Evolutionary conservation across 2,113 vertebrate genomes (phyloP).

Genomic region (Rhinoptilus africanus): DNA sequence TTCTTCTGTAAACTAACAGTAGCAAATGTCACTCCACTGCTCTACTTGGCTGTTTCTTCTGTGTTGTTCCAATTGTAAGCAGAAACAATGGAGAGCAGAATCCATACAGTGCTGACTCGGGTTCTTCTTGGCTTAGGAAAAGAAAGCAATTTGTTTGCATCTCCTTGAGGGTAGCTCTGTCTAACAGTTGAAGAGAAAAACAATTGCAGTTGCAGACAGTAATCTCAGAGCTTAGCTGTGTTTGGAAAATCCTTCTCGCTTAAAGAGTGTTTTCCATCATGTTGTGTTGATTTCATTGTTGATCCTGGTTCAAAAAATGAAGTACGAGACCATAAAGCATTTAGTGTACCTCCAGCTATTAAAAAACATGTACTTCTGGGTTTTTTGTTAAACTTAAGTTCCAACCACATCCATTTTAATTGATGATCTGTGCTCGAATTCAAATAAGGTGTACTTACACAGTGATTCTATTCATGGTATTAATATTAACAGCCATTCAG

Average conservation of each 20-base stretch:
- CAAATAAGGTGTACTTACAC: neutral
- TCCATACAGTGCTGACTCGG: neutral
- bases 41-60: neutral
- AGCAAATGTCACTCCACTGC: neutral
- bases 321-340: neutral
- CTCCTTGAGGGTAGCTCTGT: neutral
- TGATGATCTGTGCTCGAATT: neutral
- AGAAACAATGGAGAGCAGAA: constrained; percentile 18
- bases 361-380: neutral
- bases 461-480: neutral
- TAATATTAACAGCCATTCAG: neutral
- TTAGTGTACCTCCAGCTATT: neutral
- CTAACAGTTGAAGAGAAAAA: neutral
- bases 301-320: neutral
- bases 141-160: neutral
- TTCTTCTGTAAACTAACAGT: neutral
- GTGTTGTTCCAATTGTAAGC: neutral
- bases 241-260: neutral
- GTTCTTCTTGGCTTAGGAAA: neutral
- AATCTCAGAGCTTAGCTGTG: neutral
- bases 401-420: neutral
- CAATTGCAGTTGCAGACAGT: neutral
- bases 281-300: neutral
- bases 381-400: neutral
- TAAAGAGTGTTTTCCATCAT: neutral